Evolutionary conservation across 2,888 invertebrate genomes (phyloP).

Genomic region (Cyclophora albipunctata): DNA sequence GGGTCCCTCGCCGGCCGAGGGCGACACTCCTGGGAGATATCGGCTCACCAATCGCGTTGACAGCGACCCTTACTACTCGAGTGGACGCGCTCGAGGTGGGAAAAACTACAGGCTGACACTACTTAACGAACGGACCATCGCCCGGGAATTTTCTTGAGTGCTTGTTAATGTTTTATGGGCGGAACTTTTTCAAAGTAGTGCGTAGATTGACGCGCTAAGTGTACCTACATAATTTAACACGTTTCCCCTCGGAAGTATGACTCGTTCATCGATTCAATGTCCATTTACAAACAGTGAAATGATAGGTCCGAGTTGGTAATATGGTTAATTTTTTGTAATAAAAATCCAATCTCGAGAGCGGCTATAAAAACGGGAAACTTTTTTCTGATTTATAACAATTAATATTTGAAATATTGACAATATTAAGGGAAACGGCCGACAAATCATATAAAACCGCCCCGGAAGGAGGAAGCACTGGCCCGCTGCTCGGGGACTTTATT

Average conservation of each 20-base stretch:
- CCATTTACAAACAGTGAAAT: constrained; percentile 35
- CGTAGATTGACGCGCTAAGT: constrained; percentile 71
- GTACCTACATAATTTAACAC: constrained; percentile 72
- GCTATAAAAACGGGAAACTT: constrained; percentile 60
- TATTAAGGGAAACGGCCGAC: constrained; percentile 73
- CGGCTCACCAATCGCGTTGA: constrained; percentile 70
- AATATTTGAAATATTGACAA: constrained; percentile 75
- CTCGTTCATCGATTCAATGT: constrained; percentile 42
- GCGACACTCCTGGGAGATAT: constrained; percentile 67
- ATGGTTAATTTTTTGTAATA: constrained; percentile 53
- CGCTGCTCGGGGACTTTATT: constrained; percentile 72
- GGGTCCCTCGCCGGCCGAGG: constrained; percentile 43
- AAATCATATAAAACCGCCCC: constrained; percentile 73
- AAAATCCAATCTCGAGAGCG: constrained; percentile 57
- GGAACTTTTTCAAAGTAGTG: constrained; percentile 71
- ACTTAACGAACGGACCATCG: constrained; percentile 69
- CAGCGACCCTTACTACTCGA: constrained; percentile 60
- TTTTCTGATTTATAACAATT: constrained; percentile 72
- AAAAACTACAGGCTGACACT: constrained; percentile 73
- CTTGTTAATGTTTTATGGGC: constrained; percentile 75
- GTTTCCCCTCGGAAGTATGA: constrained; percentile 50
- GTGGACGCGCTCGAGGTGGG: constrained; percentile 65
- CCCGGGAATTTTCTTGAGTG: constrained; percentile 73
- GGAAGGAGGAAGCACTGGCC: constrained; percentile 72
- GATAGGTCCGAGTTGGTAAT: constrained; percentile 23